phyloP scores from a whole-genome alignment of 2,888 invertebrate genomes.

The Caenorhabditis sp. region DNA sequence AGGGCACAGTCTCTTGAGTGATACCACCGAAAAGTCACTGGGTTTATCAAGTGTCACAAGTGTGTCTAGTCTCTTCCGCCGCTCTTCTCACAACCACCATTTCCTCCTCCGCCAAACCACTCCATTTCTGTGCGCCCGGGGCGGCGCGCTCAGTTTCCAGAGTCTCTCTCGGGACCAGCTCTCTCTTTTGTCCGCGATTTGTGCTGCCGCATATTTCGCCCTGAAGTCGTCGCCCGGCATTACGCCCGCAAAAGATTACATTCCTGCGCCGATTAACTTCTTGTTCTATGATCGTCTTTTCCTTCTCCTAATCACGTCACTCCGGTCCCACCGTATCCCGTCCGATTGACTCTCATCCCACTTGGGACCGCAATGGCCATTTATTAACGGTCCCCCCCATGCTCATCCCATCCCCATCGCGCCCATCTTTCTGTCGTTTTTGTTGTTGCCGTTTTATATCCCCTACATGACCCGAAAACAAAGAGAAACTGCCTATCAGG shows the following conservation, averaged over 20 bases:
- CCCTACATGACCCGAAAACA: conserved; percentile 42
- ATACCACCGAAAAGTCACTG: too few species aligned
- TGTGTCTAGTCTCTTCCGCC: conserved; percentile 19
- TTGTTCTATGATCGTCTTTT: too few species aligned
- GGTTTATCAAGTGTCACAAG: conserved; percentile 49
- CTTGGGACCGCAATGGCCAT: conserved; percentile 51
- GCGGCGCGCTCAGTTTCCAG: conserved; percentile 11
- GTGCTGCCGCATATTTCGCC: conserved; percentile 5
- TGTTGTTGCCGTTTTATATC: conserved; percentile 35
- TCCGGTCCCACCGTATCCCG: too few species aligned
- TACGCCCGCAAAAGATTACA: too few species aligned
- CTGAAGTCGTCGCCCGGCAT: too few species aligned
- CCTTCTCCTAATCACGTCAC: too few species aligned
- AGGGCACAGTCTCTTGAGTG: too few species aligned
- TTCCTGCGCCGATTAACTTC: too few species aligned
- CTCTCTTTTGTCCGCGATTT: conserved; percentile 4
- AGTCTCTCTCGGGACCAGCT: conserved; percentile 42
- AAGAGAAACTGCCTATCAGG: conserved; percentile 33
- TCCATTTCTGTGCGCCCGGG: conserved; percentile 32
- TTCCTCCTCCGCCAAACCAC: conserved; percentile 27
- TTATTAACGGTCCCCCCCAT: conserved; percentile 41
- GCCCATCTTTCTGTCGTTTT: conserved; percentile 25
- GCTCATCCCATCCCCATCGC: conserved; percentile 11
- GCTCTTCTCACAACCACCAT: too few species aligned
- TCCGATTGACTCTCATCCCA: too few species aligned